These are phyloP conservation scores for Amphipoea oculea DNA, from an alignment of 2,888 invertebrate genomes.

Conservation along the genomic window DNA sequence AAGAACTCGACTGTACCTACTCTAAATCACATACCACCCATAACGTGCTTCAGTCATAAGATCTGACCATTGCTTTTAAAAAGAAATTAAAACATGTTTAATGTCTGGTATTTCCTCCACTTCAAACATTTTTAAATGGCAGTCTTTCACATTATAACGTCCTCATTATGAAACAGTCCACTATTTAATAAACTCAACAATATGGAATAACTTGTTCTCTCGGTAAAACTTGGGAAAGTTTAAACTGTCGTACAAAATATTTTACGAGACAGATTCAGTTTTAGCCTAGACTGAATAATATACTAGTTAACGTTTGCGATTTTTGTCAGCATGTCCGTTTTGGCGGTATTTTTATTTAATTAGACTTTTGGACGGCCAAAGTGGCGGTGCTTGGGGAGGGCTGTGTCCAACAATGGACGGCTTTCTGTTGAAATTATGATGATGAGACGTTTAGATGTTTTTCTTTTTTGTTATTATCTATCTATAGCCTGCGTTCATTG, in stretches of 20 bases:
- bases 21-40: not conserved
- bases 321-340: not conserved
- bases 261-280: constrained; percentile 33
- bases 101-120: constrained; percentile 26
- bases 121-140: constrained; percentile 43
- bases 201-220: constrained; percentile 58
- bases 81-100: constrained; percentile 24
- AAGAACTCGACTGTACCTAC: too few relatives aligned
- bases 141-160: constrained; percentile 45
- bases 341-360: not conserved
- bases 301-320: not conserved
- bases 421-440: not conserved
- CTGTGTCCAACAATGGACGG: not conserved
- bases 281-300: constrained; percentile 40
- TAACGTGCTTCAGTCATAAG: not conserved
- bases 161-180: constrained; percentile 56
- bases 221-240: constrained; percentile 45
- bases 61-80: constrained; percentile 13
- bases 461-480: not conserved
- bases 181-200: constrained; percentile 63
- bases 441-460: not conserved
- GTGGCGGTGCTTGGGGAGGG: not conserved
- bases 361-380: not conserved
- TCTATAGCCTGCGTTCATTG: not conserved
- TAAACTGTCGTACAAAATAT: constrained; percentile 44